Conservation (phyloP, 2,113 vertebrate genomes). For the Dryoscopus gambensis region DNA sequence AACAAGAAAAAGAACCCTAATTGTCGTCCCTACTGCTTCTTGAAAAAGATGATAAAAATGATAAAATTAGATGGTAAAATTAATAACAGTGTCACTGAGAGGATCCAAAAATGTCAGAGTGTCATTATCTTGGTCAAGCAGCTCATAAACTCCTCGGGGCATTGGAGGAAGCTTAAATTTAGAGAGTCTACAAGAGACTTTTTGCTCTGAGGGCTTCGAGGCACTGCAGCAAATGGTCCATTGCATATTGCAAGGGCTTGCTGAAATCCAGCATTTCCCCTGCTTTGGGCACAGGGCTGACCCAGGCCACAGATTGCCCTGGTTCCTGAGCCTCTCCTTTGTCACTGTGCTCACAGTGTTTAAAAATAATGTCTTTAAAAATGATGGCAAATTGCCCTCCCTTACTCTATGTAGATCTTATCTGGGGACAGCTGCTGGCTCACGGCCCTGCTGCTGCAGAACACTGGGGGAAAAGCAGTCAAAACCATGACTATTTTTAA, state of each 20-base stretch:
- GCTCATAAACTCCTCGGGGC: background rate
- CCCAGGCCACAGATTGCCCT: background rate
- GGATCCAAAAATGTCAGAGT: background rate
- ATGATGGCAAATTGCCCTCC: background rate
- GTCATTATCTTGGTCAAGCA: constrained; percentile 36
- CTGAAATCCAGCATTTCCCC: background rate
- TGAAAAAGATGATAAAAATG: constrained; percentile 1
- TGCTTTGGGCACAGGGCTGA: rapidly evolving
- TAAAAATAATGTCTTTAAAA: background rate
- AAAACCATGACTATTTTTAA: background rate
- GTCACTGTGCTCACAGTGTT: background rate
- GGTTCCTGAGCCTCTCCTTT: background rate
- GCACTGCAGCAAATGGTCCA: background rate
- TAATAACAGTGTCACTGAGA: background rate
- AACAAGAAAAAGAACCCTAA: constrained; percentile 8
- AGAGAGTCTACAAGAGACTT: background rate
- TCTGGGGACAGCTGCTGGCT: background rate
- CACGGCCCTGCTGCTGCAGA: background rate
- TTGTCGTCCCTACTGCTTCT: background rate
- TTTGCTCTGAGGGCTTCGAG: background rate
- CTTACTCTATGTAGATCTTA: background rate
- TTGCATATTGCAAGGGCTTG: background rate
- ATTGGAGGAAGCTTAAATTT: background rate
- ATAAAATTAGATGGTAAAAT: constrained; percentile 11
- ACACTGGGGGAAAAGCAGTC: background rate